A percentile compares a stretch with the other conserved stretches of the same genome.
These are phyloP conservation scores for Rhegmatorhina hoffmannsi DNA, from an alignment of 2,113 vertebrate species.

Conservation along the genomic window DNA sequence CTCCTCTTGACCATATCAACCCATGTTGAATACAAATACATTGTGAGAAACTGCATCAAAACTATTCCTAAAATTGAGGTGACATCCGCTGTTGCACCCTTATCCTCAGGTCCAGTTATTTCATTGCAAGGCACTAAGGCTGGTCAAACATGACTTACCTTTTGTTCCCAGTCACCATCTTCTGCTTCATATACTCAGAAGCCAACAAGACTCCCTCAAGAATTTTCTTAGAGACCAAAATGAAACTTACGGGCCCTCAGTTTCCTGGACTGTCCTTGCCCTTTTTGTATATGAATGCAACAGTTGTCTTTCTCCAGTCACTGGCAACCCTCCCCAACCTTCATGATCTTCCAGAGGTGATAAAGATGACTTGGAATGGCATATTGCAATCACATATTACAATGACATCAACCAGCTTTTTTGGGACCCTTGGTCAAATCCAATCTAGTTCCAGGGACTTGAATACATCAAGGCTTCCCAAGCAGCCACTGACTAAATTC, in stretches of 20 bases:
- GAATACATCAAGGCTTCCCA: not conserved
- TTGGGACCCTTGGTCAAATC: not conserved
- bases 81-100: not conserved
- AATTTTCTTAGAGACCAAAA: not conserved
- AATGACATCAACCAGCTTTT: not conserved
- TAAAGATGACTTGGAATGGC: not conserved
- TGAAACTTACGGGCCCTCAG: not conserved
- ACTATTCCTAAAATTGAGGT: not conserved
- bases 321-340: accelerated
- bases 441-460: not conserved
- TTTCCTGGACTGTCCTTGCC: not conserved
- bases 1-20: not conserved
- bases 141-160: not conserved
- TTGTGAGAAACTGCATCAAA: not conserved
- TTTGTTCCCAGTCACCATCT: not conserved
- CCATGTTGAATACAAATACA: not conserved
- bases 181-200: not conserved
- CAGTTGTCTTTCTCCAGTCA: not conserved
- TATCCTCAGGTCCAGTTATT: not conserved
- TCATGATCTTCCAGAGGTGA: not conserved
- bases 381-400: not conserved
- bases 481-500: not conserved
- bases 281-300: not conserved
- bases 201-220: not conserved
- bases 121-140: not conserved